These are phyloP conservation scores for Myocastor coypus DNA, from an alignment of 2,113 vertebrate genomes.

Conservation along the genomic window DNA sequence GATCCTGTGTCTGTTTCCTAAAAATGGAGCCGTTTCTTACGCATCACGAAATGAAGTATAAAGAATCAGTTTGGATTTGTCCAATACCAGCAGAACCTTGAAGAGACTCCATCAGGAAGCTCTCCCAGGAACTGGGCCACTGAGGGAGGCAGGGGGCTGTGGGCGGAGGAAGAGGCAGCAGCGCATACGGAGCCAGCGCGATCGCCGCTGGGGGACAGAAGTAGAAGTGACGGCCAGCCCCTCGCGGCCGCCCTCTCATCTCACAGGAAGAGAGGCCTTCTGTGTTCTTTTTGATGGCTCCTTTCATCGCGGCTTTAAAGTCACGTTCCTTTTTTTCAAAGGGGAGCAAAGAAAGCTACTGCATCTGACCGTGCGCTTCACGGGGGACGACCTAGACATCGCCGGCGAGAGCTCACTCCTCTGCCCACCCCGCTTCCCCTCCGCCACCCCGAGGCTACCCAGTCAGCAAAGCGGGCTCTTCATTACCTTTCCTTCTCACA, in stretches of 20 bases:
- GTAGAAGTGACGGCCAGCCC: not conserved
- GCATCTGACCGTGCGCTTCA: not conserved
- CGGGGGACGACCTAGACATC: not conserved
- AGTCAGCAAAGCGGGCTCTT: conserved; percentile 30
- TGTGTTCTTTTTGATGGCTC: not conserved
- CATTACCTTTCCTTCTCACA: conserved; percentile 11
- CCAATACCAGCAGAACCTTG: not conserved
- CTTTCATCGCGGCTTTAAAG: not conserved
- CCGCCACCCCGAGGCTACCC: not conserved
- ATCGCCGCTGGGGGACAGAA: too few relatives aligned
- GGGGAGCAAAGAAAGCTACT: not conserved
- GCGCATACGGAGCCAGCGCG: too few relatives aligned
- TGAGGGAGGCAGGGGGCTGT: not conserved
- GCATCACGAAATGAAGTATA: not conserved
- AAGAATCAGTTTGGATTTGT: not conserved
- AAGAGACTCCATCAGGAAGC: not conserved
- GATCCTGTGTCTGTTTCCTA: not conserved
- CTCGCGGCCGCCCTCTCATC: not conserved
- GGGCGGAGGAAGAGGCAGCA: not conserved
- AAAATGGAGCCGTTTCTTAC: conserved; percentile 36
- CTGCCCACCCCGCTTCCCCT: not conserved
- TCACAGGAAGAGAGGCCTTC: not conserved
- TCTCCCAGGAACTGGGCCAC: not conserved
- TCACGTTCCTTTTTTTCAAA: conserved; percentile 18
- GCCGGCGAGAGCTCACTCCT: not conserved